These are phyloP conservation scores for Galeruca laticollis DNA, from an alignment of 2,888 invertebrate species.

Conservation along the genomic window DNA sequence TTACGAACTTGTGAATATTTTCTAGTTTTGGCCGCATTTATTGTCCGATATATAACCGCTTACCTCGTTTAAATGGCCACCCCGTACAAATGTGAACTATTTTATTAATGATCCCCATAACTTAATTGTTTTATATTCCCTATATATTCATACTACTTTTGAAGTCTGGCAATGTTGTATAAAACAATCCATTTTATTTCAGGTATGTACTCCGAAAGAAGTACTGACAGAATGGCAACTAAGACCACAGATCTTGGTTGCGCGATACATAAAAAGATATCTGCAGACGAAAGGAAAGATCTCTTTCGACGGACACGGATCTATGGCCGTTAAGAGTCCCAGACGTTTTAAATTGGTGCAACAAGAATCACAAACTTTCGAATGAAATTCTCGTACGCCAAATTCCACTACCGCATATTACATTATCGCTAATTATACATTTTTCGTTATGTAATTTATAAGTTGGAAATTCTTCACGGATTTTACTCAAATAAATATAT, in stretches of 20 bases:
- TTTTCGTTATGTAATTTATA: background rate
- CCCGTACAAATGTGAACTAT: too few relatives aligned
- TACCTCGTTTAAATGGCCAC: too few relatives aligned
- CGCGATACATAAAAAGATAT: conserved; percentile 85
- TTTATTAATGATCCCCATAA: too few relatives aligned
- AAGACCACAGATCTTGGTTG: conserved; percentile 86
- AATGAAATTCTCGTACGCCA: conserved; percentile 69
- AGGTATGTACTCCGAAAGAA: conserved; percentile 90
- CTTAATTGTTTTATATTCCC: too few relatives aligned
- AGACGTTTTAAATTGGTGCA: conserved; percentile 89
- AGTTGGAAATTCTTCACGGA: background rate
- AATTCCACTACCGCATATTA: background rate
- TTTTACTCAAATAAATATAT: too few relatives aligned
- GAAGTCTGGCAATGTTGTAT: background rate
- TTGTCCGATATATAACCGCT: too few relatives aligned
- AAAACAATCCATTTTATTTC: conserved; percentile 43
- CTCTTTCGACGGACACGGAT: conserved; percentile 78
- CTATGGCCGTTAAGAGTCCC: conserved; percentile 86
- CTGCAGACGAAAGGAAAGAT: conserved; percentile 84
- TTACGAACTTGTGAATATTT: too few relatives aligned
- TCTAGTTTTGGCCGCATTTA: too few relatives aligned
- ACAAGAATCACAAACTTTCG: conserved; percentile 91
- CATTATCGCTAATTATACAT: too few relatives aligned
- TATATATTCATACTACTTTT: too few relatives aligned
- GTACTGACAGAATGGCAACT: conserved; percentile 92